A percentile compares a stretch with the other conserved stretches of the same genome.
Evolutionary conservation across 2,113 vertebrate species (phyloP).

Genomic region (Oreocharis arfaki): DNA sequence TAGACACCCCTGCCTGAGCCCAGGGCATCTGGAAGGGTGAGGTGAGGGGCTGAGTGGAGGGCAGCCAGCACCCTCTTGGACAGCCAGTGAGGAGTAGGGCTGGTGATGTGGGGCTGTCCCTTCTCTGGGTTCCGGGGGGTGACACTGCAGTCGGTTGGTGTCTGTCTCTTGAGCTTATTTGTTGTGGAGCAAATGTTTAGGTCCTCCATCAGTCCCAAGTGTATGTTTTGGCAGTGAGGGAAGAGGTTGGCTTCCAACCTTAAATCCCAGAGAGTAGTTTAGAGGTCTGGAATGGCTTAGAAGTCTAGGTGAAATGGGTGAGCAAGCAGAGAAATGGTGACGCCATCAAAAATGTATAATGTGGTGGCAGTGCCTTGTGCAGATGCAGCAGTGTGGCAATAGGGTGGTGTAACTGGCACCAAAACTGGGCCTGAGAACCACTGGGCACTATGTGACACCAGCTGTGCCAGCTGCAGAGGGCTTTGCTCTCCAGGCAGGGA

Average conservation of each 20-base stretch:
- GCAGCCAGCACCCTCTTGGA: background rate
- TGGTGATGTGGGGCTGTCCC: rapidly evolving
- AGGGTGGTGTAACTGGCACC: background rate
- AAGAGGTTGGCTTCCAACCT: background rate
- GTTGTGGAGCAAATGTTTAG: rapidly evolving
- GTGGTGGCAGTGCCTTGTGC: background rate
- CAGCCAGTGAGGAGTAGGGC: background rate
- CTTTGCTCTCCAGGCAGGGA: background rate
- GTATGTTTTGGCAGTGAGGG: rapidly evolving
- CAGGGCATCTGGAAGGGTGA: rapidly evolving
- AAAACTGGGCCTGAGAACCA: background rate
- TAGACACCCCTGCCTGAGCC: background rate
- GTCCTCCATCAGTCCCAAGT: background rate
- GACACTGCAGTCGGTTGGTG: rapidly evolving
- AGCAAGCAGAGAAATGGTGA: background rate
- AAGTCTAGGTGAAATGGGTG: background rate
- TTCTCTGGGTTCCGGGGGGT: rapidly evolving
- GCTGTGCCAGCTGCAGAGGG: rapidly evolving
- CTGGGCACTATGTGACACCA: background rate
- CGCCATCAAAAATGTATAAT: background rate
- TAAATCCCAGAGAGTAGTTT: background rate
- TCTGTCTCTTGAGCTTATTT: background rate
- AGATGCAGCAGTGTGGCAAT: rapidly evolving
- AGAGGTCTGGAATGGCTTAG: background rate
- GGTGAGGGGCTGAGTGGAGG: background rate